Base-by-base conservation (phyloP, 2,888 invertebrate species). In the Apamea anceps region DNA sequence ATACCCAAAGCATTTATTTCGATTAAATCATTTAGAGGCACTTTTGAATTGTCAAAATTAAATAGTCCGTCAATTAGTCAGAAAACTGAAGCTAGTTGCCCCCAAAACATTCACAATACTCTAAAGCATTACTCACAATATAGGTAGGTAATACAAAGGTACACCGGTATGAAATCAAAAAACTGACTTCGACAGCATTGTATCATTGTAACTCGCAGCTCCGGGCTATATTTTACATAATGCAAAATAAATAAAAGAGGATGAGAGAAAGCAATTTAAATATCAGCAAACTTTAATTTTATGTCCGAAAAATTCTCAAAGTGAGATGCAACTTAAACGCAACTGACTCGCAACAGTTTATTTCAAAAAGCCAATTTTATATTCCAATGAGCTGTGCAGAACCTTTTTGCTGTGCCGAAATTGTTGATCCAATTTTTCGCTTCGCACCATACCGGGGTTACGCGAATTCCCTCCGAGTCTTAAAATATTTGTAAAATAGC, bases 401-500 rank as follows among this genome's bases (percentile, higher is more conserved):
- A 86, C 84, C 86, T 82, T 83, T 88, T 87, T 85, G 78, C 79
- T 77, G 71, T 80, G 73, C 82, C 79, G 72, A 85, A 89, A 90
- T 89, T 84, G 82, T 86, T 88, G 88, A 90, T 91, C 87, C 88
- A 89, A 89, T 91, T 90, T 87, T 87, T 84, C 76, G 57, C 70
- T 65, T 79, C 80, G 32, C 85, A 73, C 76, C 75, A 79, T 83
- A 75, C 83, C 82, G 86, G 83, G 82, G 86, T 88, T 82, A 82
- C 82, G 77, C 75, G 85, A 90, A 92, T 90, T 92, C 91, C 91
- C 91, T 80, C 54, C n/a, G 87, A 87, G 88, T 85, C 88, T 88
- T 87, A 86, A 89, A 93, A 92, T 91, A 90, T 91, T 90, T 90
- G 87, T 87, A 88, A 91, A 93, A 92, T 90, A 87, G 89, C 77